Evolutionary conservation across 2,113 vertebrate genomes (phyloP), one percentile per base, ranked within the genome.

Genomic region (Cyprinodon tularosa): DNA sequence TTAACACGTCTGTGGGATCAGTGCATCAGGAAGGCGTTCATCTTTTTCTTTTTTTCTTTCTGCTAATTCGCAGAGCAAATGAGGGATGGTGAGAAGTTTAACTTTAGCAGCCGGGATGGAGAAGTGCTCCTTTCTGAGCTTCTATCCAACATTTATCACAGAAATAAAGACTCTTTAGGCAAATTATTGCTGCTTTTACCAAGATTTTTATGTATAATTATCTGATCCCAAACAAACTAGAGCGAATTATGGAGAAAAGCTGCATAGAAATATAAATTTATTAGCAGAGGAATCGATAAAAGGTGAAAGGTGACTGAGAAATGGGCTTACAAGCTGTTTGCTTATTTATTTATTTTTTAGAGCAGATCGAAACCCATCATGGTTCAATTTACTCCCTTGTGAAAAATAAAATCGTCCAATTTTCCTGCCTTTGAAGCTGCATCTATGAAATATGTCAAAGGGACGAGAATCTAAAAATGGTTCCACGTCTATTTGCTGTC

Each of bases 81-180:
- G 38, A 47, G 45, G 50, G 60, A 50, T 42, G 42, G 72, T 66
- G 61, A 42, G 61, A 61, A 64, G 22, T 70, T 77, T 77, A 70
- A 64, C 74, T 57, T 66, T 29, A 77, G 53, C 48, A 59, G 61
- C 47, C 11, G 15, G 6, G 12, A 67, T 47, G 66, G 61, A 67
- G 64, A 73, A 57, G 47, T 63, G 71, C 71, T 40, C 44, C 71
- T 72, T 61, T 72, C 61, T 38, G 4, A 38, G 45, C 39, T 63
- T 62, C 48, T 72, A 39, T 15, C 39, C 60, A 72, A 50, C 42
- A 50, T 63, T 72, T 72, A 63, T 72, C 60, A 63, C 36, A 63
- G 60, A 39, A 72, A 72, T 63, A 29, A 72, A 63, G 63, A 4
- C 12, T 47, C 8, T 22, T 62, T 2, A 38, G 37, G 8, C 12